phyloP scores from a whole-genome alignment of 1,140 invertebrate genomes.

The Acyrthosiphon pisum region DNA sequence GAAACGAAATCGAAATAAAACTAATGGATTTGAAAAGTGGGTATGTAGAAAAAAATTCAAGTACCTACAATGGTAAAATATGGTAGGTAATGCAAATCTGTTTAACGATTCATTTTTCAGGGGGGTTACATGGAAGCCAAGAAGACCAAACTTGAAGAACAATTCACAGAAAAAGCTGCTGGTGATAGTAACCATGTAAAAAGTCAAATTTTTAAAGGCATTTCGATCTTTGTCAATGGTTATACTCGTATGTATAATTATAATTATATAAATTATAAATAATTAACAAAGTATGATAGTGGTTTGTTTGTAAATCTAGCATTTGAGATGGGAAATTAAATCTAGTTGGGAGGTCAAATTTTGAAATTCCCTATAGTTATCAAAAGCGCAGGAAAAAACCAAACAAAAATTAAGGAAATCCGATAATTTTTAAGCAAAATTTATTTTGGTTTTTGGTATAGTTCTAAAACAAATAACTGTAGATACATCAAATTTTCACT shows the following conservation, averaged over 20 bases:
- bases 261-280: not conserved
- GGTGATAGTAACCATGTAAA: slow-evolving; percentile 64
- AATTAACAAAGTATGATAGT: not conserved
- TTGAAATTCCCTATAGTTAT: too few relatives aligned
- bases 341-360: too few relatives aligned
- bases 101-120: slow-evolving; percentile 64
- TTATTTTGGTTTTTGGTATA: too few relatives aligned
- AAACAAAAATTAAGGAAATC: too few relatives aligned
- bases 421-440: too few relatives aligned
- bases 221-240: slow-evolving; percentile 93
- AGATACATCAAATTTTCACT: too few relatives aligned
- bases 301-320: not conserved
- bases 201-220: slow-evolving; percentile 77
- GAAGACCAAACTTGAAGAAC: slow-evolving; percentile 84
- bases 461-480: too few relatives aligned
- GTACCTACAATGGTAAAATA: too few relatives aligned
- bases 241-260: slow-evolving; percentile 72
- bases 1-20: slow-evolving; percentile 30
- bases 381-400: too few relatives aligned
- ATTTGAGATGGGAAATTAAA: too few relatives aligned
- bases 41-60: not conserved
- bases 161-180: slow-evolving; percentile 71
- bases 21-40: slow-evolving; percentile 44
- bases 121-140: slow-evolving; percentile 88
- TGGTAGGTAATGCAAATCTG: not conserved